Evolutionary conservation across 2,888 invertebrate genomes (phyloP).

Genomic region (Pemphredon lugubris): DNA sequence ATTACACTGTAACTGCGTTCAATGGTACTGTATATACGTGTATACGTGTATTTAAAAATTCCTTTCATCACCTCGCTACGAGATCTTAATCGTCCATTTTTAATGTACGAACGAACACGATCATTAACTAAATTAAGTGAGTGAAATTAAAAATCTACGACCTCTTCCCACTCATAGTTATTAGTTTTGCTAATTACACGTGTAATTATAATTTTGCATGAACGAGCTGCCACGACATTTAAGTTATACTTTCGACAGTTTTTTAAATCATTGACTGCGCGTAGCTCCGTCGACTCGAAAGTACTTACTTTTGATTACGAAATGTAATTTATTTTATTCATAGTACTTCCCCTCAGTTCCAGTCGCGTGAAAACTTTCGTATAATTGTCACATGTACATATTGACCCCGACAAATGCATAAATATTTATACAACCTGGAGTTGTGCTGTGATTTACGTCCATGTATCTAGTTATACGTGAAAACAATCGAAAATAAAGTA

Average conservation of each 20-base stretch:
- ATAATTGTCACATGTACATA: slow-evolving; percentile 42
- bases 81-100: neutral
- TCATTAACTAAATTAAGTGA: slow-evolving; percentile 16
- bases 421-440: slow-evolving; percentile 55
- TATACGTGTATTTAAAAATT: slow-evolving; percentile 10
- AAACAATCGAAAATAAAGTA: slow-evolving; percentile 50
- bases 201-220: slow-evolving; percentile 4
- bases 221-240: neutral
- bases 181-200: neutral
- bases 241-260: neutral
- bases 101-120: neutral
- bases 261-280: neutral
- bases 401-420: slow-evolving; percentile 32
- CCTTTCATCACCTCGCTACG: neutral
- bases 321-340: slow-evolving; percentile 8
- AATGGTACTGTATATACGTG: slow-evolving; percentile 8
- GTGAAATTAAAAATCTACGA: slow-evolving; percentile 1
- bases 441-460: slow-evolving; percentile 64
- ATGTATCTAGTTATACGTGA: slow-evolving; percentile 60
- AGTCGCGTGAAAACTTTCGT: neutral
- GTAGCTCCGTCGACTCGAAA: neutral
- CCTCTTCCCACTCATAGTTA: neutral
- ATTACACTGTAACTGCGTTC: slow-evolving; percentile 13
- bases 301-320: too few relatives aligned
- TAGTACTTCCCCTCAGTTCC: slow-evolving; percentile 4